phyloP scores from a whole-genome alignment of 2,888 invertebrate genomes.

The Maniola hyperantus region DNA sequence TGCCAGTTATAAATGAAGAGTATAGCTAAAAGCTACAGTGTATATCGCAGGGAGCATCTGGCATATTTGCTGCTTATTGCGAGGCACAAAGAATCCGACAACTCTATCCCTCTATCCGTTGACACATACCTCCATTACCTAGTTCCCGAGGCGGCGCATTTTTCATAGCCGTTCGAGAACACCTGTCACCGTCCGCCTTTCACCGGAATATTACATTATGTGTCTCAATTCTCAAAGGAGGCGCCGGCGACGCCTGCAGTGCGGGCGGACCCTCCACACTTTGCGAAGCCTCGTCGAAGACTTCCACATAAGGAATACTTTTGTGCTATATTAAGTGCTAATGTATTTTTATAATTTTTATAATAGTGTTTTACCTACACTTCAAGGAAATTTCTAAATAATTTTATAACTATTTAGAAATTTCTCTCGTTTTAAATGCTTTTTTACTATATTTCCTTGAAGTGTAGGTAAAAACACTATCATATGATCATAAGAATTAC shows the following conservation, averaged over 20 bases:
- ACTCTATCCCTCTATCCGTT: constrained; percentile 54
- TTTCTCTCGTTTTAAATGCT: no score
- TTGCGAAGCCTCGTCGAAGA: constrained; percentile 5
- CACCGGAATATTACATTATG: constrained; percentile 73
- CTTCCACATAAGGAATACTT: not conserved
- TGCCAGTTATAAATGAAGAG: no score
- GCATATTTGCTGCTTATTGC: constrained; percentile 67
- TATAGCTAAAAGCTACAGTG: not conserved
- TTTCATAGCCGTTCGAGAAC: constrained; percentile 73
- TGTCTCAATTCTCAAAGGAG: constrained; percentile 61
- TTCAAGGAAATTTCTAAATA: no score
- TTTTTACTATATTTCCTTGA: no score
- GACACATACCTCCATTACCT: constrained; percentile 74
- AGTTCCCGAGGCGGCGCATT: constrained; percentile 68
- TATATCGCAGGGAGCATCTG: constrained; percentile 54
- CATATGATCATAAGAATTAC: no score
- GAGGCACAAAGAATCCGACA: constrained; percentile 69
- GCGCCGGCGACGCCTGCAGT: constrained; percentile 24
- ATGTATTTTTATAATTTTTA: no score
- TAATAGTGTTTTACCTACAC: no score
- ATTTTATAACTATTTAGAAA: no score
- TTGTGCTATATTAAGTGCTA: not conserved
- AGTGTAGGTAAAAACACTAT: no score
- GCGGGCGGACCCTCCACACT: constrained; percentile 13
- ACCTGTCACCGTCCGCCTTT: constrained; percentile 70